phyloP scores from a whole-genome alignment of 2,113 vertebrate species.

The Urocitellus parryii region DNA sequence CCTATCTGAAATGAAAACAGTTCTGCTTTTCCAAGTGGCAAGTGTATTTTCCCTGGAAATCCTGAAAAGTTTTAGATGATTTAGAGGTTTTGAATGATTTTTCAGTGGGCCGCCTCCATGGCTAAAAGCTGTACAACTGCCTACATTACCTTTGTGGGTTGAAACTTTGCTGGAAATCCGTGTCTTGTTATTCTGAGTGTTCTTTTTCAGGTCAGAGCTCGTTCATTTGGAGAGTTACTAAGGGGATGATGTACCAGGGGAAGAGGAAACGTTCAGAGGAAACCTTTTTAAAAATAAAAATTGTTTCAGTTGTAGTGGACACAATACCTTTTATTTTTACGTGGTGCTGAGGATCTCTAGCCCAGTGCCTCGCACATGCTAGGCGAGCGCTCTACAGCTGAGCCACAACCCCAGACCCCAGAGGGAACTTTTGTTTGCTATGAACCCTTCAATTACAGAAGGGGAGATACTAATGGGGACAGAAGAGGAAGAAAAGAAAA shows the following conservation, averaged over 20 bases:
- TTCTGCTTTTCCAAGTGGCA: neutral
- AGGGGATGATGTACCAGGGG: no score
- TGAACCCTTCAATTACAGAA: neutral
- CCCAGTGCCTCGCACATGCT: no score
- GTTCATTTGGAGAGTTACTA: no score
- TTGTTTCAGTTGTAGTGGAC: no score
- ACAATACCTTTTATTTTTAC: no score
- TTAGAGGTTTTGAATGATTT: neutral
- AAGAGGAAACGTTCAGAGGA: no score
- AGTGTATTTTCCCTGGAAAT: neutral
- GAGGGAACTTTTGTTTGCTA: neutral
- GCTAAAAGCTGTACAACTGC: neutral
- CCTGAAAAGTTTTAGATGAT: neutral
- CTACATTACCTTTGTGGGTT: neutral
- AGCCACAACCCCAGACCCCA: no score
- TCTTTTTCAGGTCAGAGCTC: neutral
- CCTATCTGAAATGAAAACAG: neutral
- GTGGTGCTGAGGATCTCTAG: no score
- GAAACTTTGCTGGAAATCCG: neutral
- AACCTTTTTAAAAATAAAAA: no score
- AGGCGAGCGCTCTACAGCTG: no score
- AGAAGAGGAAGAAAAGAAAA: neutral
- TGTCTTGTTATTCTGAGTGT: neutral
- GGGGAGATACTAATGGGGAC: neutral
- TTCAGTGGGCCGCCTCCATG: neutral